Evolutionary conservation across 2,797 vertebrate genomes (phyloP), one percentile per base, ranked within the genome.

Genomic region (Chaenodraco wilsoni): DNA sequence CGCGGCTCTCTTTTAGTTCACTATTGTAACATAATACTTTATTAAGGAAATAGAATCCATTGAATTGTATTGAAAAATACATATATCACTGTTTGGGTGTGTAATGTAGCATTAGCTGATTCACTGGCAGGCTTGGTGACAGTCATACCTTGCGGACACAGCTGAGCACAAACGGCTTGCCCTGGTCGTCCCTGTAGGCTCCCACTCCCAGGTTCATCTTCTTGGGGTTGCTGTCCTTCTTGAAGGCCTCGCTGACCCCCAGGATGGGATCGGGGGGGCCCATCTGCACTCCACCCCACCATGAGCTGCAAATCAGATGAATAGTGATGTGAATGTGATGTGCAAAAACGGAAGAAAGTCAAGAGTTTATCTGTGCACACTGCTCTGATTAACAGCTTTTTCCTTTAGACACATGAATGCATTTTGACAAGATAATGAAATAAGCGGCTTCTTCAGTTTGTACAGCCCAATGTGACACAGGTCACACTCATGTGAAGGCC

Each of bases 151-250:
- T 99, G 74, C 96, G 96, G 65, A 99, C 97, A 16, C 96, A 97
- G 88, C 79, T 96, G 52, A 99, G 95, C 65, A 99, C 98, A 0
- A 95, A 98, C 0, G 98, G 98, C 83, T 99, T 99, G 61, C 98
- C 98, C 0, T 92, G 94, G 89, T 99, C 98, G 33, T 99, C 97
- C 56, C 98, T 95, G 89, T 99, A 99, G 0, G 98, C 98, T 33
- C 98, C 98, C 2, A 99, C 98, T 2, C 98, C 98, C 77, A 99
- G 93, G 88, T 99, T 99, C 97, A 99, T 99, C 92, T 99, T 99
- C 93, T 99, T 99, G 72, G 96, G 93, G 89, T 95, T 99, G 84
- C 89, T 94, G 90, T 99, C 98, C 3, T 91, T 96, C 84, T 96
- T 99, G 92, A 94, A 99, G 84, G 98, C 98, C 90, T 99, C 98